Conservation (phyloP, 2,888 invertebrate genomes). For the Eledona agricola region DNA sequence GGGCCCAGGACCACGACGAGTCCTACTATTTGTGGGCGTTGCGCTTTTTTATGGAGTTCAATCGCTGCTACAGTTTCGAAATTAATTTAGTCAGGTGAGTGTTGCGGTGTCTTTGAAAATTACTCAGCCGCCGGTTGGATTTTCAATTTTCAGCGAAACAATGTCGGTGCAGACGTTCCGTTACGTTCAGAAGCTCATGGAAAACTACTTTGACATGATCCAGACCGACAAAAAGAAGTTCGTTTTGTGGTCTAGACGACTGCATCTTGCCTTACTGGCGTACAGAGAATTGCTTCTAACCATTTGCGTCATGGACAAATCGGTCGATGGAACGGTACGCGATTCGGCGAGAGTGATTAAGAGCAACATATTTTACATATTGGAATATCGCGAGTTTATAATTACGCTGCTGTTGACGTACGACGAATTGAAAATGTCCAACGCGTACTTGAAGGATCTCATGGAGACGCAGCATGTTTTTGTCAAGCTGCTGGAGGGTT, state of each 20-base stretch:
- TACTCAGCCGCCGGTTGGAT: slow-evolving; percentile 17
- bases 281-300: slow-evolving; percentile 87
- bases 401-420: slow-evolving; percentile 81
- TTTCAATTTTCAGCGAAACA: slow-evolving; percentile 77
- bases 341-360: slow-evolving; percentile 88
- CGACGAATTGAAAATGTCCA: slow-evolving; percentile 86
- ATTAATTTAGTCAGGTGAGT: slow-evolving; percentile 87
- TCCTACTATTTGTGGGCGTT: slow-evolving; percentile 94
- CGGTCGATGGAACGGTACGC: slow-evolving; percentile 73
- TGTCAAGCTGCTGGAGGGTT: slow-evolving; percentile 86
- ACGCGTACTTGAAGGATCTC: slow-evolving; percentile 84
- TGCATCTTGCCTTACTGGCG: slow-evolving; percentile 85
- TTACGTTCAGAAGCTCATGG: slow-evolving; percentile 92
- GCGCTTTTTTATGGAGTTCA: slow-evolving; percentile 97
- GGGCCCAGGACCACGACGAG: slow-evolving; percentile 85
- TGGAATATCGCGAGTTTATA: slow-evolving; percentile 93
- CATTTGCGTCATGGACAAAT: slow-evolving; percentile 82
- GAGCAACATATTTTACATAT: slow-evolving; percentile 90
- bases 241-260: slow-evolving; percentile 81
- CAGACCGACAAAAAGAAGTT: slow-evolving; percentile 86
- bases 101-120: slow-evolving; percentile 39
- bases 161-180: slow-evolving; percentile 92
- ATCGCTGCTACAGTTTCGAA: slow-evolving; percentile 85
- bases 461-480: slow-evolving; percentile 91
- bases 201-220: slow-evolving; percentile 85